Conservation (phyloP, 2,797 vertebrate species). For the Squalus acanthias region DNA sequence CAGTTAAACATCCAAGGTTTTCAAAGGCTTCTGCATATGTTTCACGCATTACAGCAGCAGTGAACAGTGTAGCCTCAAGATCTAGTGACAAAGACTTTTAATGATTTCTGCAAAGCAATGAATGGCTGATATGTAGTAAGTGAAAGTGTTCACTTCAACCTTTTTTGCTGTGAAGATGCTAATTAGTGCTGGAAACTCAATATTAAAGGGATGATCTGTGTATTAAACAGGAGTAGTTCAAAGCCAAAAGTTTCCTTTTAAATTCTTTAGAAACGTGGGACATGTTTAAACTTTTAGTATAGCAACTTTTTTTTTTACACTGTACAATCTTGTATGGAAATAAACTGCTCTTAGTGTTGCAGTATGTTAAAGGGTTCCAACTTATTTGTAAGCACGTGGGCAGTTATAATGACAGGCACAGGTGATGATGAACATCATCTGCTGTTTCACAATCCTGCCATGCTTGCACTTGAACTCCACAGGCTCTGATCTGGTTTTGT, state of each 20-base stretch:
- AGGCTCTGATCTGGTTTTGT: slow-evolving; percentile 40
- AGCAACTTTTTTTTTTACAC: neutral
- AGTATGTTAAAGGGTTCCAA: neutral
- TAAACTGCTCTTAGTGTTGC: neutral
- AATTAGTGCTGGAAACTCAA: neutral
- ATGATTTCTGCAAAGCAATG: slow-evolving; percentile 8
- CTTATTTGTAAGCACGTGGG: neutral
- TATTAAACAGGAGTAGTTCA: neutral
- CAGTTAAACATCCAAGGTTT: neutral
- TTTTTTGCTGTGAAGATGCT: neutral
- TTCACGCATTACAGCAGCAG: neutral
- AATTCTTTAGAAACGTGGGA: neutral
- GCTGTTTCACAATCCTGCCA: slow-evolving; percentile 40
- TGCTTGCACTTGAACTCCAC: slow-evolving; percentile 44
- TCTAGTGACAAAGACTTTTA: neutral
- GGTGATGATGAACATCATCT: slow-evolving; percentile 28
- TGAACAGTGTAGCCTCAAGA: neutral
- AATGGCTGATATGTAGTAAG: neutral
- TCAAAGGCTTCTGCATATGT: neutral
- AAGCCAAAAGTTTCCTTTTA: neutral
- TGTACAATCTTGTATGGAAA: neutral
- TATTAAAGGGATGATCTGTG: neutral
- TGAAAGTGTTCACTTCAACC: neutral
- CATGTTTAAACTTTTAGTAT: neutral
- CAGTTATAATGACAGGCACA: slow-evolving; percentile 41